Evolutionary conservation across 2,113 vertebrate species (phyloP).

Genomic region (Odobenus rosmarus): DNA sequence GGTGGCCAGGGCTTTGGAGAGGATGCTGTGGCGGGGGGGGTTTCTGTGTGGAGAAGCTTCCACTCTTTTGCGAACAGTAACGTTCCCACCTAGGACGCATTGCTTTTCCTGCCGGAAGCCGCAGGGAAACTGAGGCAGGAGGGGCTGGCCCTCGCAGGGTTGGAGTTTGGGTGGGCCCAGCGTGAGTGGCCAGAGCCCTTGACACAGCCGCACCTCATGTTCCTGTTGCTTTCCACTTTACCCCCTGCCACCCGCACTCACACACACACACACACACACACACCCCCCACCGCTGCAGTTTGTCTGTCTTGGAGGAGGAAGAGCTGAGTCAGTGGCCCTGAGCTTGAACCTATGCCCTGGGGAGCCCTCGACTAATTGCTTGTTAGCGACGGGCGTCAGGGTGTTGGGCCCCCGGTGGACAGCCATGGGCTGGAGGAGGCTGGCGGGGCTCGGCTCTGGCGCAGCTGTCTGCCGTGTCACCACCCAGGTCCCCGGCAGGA

Average conservation of each 20-base stretch:
- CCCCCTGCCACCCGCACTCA: accelerated
- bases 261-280: no score
- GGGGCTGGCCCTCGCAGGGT: accelerated
- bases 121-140: background rate
- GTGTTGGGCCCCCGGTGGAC: background rate
- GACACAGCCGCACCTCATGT: accelerated
- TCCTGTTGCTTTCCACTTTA: background rate
- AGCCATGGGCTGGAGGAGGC: background rate
- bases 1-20: background rate
- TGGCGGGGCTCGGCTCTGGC: no score
- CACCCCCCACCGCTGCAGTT: accelerated
- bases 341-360: background rate
- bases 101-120: accelerated
- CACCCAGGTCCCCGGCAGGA: slow-evolving; percentile 49
- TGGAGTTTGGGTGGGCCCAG: background rate
- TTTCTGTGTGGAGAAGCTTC: background rate
- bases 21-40: background rate
- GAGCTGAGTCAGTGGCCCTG: background rate
- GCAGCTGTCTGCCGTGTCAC: background rate
- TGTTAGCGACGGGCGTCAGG: background rate
- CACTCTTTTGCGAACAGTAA: accelerated
- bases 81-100: accelerated
- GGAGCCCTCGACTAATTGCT: background rate
- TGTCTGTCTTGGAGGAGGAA: background rate
- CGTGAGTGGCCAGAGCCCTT: accelerated